Evolutionary conservation across 2,113 vertebrate genomes (phyloP), one percentile per base, ranked within the genome.

Genomic region (Zosterops lateralis): DNA sequence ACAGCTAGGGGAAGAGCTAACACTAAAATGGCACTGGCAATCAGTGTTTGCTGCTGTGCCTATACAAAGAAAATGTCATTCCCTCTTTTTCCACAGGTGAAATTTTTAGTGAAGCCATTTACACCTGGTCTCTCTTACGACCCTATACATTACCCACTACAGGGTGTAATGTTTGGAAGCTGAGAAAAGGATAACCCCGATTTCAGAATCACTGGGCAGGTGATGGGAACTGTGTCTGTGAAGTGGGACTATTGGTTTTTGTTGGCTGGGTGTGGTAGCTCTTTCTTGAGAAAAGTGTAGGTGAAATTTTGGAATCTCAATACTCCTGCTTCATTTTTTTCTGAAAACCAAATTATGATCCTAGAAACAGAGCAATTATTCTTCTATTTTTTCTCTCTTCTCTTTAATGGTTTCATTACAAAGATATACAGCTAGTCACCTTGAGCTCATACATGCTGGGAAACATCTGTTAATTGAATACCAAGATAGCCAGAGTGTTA

Each of bases 381-480:
- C 90, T 89, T 89, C 78, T 80, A 36, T 34, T 86, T 92, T 82
- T 66, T 75, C 34, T 87, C 82, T 73, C 32, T 77, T 83, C 53
- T 85, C 57, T 95, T 83, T 76, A 94, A 91, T 71, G 38, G 26
- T 90, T 92, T 93, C 51, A 72, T 78, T 89, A 84, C 61, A 89
- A 86, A 84, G 51, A 68, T 70, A 89, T 29, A 92, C 64, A 73
- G 50, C 38, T 57, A 53, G 83, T 85, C 76, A 95, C 71, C 89
- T 93, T 10, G 26, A 86, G 70, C 88, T 91, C 76, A 71, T n/a
- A 82, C 36, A 75, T 90, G 85, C 85, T 90, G 93, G 36, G 85
- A 96, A 91, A 94, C 84, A 93, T 93, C 90, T 95, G 75, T 56
- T 95, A 96, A 95, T 85, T 93, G 81, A 95, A 80, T 90, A 89